These are phyloP conservation scores for Siphamia tubifer DNA, from an alignment of 2,113 vertebrate species.

Conservation along the genomic window DNA sequence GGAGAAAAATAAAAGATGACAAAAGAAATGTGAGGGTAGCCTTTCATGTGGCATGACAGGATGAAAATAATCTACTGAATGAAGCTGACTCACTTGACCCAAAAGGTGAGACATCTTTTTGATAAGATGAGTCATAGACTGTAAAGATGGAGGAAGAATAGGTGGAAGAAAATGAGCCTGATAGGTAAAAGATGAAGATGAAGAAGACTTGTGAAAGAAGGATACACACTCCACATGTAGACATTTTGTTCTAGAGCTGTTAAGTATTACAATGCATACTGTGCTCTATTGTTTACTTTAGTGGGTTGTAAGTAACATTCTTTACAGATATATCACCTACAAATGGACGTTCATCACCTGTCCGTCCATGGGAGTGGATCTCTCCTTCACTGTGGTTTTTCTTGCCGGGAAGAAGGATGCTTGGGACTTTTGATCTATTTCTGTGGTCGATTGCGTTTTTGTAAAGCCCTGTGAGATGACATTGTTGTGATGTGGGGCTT, in stretches of 20 bases:
- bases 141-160: slow-evolving; percentile 27
- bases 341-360: no score
- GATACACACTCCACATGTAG: neutral
- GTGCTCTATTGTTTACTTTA: no score
- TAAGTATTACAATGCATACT: no score
- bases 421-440: no score
- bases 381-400: no score
- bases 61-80: slow-evolving; percentile 57
- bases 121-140: slow-evolving; percentile 66
- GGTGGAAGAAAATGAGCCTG: slow-evolving; percentile 7
- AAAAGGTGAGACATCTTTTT: slow-evolving; percentile 33
- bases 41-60: slow-evolving; percentile 16
- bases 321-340: no score
- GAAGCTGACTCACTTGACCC: neutral
- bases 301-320: no score
- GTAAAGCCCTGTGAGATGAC: no score
- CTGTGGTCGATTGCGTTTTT: no score
- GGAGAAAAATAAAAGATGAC: slow-evolving; percentile 4
- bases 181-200: slow-evolving; percentile 22
- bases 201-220: slow-evolving; percentile 22
- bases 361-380: no score
- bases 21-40: slow-evolving; percentile 27
- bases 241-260: neutral
- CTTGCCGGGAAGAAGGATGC: no score
- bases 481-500: no score